A percentile compares a stretch with the other conserved stretches of the same genome.
Evolutionary conservation across 2,113 vertebrate genomes (phyloP).

Genomic region (Tyrannus savana): DNA sequence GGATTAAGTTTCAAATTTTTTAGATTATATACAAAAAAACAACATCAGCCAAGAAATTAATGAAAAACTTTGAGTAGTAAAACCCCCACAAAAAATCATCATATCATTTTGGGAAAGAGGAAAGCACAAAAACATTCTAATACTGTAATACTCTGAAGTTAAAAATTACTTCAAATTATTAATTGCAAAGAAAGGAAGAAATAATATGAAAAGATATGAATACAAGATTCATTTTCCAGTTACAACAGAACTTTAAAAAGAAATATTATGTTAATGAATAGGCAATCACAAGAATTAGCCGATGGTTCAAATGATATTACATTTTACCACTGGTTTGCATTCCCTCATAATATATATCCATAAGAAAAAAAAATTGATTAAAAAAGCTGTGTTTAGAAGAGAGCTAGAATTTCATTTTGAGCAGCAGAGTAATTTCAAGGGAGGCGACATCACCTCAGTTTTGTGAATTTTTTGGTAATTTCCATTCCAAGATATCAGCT

Average conservation of each 20-base stretch:
- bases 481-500: conserved; percentile 91
- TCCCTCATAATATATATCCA: not conserved
- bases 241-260: not conserved
- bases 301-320: not conserved
- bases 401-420: not conserved
- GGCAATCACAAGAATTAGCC: not conserved
- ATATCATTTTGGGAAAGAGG: not conserved
- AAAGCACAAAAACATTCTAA: not conserved
- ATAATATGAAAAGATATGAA: not conserved
- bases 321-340: not conserved
- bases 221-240: not conserved
- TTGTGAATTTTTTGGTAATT: conserved; percentile 91
- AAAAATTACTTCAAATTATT: not conserved
- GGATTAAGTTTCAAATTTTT: not conserved
- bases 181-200: not conserved
- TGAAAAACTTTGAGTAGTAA: not conserved
- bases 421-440: not conserved
- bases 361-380: not conserved
- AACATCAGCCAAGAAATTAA: not conserved
- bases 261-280: not conserved
- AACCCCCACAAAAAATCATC: rapidly evolving
- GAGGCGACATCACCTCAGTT: conserved; percentile 82
- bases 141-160: not conserved
- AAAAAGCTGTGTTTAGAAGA: not conserved
- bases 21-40: not conserved